Conservation (phyloP, 2,888 invertebrate species). For the Acanthosepion pharaonis region DNA sequence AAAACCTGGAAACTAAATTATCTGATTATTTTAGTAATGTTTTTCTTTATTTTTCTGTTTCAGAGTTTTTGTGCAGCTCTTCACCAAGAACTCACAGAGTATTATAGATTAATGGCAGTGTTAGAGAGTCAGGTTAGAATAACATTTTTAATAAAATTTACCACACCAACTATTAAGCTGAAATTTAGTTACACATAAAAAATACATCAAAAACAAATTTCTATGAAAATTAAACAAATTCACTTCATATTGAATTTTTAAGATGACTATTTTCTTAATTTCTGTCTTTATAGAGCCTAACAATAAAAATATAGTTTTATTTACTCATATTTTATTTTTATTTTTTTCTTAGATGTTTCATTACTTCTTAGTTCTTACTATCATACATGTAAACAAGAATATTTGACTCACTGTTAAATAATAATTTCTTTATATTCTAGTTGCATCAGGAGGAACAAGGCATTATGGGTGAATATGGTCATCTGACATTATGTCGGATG, state of each 20-base stretch:
- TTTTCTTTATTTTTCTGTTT: neutral
- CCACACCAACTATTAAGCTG: neutral
- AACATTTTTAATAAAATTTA: neutral
- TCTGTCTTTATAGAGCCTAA: neutral
- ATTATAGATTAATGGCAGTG: conserved; percentile 89
- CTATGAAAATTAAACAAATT: neutral
- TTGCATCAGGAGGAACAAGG: conserved; percentile 72
- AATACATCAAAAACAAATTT: neutral
- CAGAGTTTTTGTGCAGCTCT: conserved; percentile 90
- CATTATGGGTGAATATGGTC: conserved; percentile 56
- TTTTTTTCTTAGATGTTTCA: neutral
- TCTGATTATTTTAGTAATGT: too few relatives aligned
- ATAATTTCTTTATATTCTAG: conserved; percentile 53
- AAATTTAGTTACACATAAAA: neutral
- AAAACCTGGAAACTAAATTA: too few relatives aligned
- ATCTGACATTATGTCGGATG: conserved; percentile 82
- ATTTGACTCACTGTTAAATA: neutral
- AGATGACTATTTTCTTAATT: too few relatives aligned
- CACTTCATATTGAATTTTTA: too few relatives aligned
- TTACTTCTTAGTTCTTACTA: neutral
- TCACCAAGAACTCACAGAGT: conserved; percentile 88
- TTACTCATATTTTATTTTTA: neutral
- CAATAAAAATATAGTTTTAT: too few relatives aligned
- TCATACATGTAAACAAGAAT: neutral
- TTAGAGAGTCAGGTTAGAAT: conserved; percentile 87